Base-by-base conservation (phyloP, 2,888 invertebrate species). In the Andrena marginata region DNA sequence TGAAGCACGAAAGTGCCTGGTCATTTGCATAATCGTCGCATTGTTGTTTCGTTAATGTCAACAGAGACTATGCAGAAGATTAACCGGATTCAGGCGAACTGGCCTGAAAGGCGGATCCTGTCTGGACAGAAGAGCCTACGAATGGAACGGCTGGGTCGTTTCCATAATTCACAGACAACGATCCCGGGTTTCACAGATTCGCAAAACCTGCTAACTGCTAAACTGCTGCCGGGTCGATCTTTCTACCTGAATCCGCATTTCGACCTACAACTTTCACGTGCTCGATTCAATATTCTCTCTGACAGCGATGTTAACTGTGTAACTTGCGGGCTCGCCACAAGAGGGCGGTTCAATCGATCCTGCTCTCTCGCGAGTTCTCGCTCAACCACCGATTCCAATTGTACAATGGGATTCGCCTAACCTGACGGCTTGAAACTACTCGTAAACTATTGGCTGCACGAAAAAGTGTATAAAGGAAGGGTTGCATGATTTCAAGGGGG, bases 11-110 rank as follows among this genome's bases (percentile, higher is more conserved):
- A 51, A 70, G 33, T 59, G 31, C 20, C 5, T n/a, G 5, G 10
- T n/a, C n/a, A 71, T 78, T 65, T 70, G 59, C 79, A 78, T 77
- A 80, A 78, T 64, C 59, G 49, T 78, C 49, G 7, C 48, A 31
- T 63, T 64, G 69, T 79, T 77, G 77, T 49, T 63, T 63, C 69
- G 63, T 77, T 48, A 69, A 56, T 56, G 56, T 77, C 68, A 42
- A 77, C 68, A n/a, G 20, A 29, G 48, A n/a, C 16, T 16, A 33
- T 10, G 68, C 33, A n/a, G 56, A 16, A 42, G 48, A 77, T 77
- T 77, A 69, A 59, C 33, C 13, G 33, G 54, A 56, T 68, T 63
- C 67, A 69, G 1, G 10, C n/a, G 31, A 20, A 33, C 16, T 5
- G 13, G 23, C n/a, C 26, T 35, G 26, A 60, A 56, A 70, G 49